Conservation (phyloP, 2,113 vertebrate species). For the Spermophilus dauricus region DNA sequence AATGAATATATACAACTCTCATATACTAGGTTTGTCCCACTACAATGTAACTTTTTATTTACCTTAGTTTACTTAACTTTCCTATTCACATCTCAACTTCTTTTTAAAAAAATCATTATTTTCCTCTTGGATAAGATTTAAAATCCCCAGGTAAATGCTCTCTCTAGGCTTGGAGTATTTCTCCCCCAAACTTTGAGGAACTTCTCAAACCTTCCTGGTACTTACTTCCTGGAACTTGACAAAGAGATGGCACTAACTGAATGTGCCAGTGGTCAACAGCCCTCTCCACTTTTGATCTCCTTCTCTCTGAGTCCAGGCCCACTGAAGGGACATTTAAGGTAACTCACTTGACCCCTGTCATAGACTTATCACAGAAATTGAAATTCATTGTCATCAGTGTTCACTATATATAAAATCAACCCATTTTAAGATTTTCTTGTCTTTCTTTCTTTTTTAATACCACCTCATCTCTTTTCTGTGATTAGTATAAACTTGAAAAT, state of each 20-base stretch:
- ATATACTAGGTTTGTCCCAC: not conserved
- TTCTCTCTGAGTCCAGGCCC: not conserved
- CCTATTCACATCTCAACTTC: not conserved
- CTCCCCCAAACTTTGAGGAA: not conserved
- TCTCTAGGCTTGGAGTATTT: not conserved
- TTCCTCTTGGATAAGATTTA: not conserved
- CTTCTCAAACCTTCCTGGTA: not conserved
- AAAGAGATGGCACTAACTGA: not conserved
- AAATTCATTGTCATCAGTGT: not conserved
- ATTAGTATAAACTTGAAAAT: not conserved
- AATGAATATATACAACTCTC: not conserved
- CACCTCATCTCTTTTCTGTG: not conserved
- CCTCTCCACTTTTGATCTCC: not conserved
- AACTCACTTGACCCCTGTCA: not conserved
- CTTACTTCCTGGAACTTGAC: not conserved
- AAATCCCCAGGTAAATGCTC: not conserved
- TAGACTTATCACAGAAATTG: not conserved
- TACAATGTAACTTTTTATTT: not conserved
- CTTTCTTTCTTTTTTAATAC: not conserved
- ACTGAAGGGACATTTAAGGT: not conserved
- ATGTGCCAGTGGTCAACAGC: not conserved
- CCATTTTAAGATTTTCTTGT: not conserved
- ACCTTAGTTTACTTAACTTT: not conserved
- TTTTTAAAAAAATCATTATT: conserved; percentile 22
- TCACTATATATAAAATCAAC: not conserved